phyloP scores from a whole-genome alignment of 2,888 invertebrate species.

The Lasioglossum figueresi region DNA sequence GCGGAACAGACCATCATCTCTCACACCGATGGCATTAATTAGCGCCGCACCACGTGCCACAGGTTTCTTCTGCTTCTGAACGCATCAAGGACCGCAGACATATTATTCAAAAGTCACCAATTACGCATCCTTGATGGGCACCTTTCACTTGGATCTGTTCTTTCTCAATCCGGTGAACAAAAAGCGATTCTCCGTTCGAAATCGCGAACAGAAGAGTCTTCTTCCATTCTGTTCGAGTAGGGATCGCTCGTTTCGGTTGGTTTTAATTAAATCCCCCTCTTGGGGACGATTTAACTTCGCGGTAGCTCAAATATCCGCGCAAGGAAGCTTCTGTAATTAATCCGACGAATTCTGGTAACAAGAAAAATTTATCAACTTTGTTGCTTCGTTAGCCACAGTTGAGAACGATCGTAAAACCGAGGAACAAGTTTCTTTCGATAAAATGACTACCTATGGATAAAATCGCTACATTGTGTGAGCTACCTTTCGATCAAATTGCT shows the following conservation, averaged over 20 bases:
- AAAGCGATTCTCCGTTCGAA: neutral
- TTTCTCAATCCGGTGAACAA: neutral
- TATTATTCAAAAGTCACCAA: slow-evolving; percentile 9
- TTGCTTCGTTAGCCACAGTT: slow-evolving; percentile 20
- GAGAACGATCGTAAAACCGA: slow-evolving; percentile 3
- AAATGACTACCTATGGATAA: slow-evolving; percentile 7
- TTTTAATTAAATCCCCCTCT: neutral
- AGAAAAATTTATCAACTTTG: slow-evolving; percentile 21
- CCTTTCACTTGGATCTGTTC: slow-evolving; percentile 35
- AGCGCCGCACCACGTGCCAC: neutral
- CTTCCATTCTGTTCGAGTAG: neutral
- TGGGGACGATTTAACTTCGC: neutral
- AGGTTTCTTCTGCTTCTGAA: slow-evolving; percentile 3
- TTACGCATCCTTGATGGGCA: slow-evolving; percentile 8
- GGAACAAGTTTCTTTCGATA: slow-evolving; percentile 1
- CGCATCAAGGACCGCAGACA: slow-evolving; percentile 15
- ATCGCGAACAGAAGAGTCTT: neutral
- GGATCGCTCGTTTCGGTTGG: neutral
- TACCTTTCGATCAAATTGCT: neutral
- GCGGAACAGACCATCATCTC: neutral
- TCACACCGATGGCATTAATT: neutral
- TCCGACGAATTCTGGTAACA: neutral
- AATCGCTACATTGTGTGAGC: neutral
- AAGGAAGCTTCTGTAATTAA: slow-evolving; percentile 18
- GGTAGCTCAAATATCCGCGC: neutral